These are phyloP conservation scores for Morpho achilles DNA, from an alignment of 2,888 invertebrate genomes.

Conservation along the genomic window DNA sequence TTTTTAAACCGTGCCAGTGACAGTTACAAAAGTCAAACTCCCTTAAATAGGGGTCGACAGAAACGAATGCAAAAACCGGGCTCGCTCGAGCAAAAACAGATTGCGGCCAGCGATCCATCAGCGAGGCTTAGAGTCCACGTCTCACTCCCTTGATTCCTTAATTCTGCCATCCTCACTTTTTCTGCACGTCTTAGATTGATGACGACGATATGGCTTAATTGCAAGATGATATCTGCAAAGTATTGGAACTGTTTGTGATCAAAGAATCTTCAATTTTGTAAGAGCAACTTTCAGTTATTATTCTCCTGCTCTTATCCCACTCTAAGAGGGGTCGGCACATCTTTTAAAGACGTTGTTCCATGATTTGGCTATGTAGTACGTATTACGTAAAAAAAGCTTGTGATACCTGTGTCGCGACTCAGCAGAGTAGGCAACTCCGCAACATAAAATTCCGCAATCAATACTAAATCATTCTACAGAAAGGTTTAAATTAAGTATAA, in stretches of 20 bases:
- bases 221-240: neutral
- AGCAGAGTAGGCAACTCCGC: too few relatives aligned
- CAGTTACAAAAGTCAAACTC: slow-evolving; percentile 9
- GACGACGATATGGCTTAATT: slow-evolving; percentile 2
- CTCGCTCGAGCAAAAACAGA: slow-evolving; percentile 22
- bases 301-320: too few relatives aligned
- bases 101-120: slow-evolving; percentile 30
- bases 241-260: too few relatives aligned
- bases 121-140: slow-evolving; percentile 22
- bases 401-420: too few relatives aligned
- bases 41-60: slow-evolving; percentile 11
- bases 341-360: too few relatives aligned
- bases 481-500: too few relatives aligned
- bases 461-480: too few relatives aligned
- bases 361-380: neutral
- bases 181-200: neutral
- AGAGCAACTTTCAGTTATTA: too few relatives aligned
- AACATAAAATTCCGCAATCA: too few relatives aligned
- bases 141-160: slow-evolving; percentile 22
- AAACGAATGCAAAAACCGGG: slow-evolving; percentile 15
- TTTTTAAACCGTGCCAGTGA: slow-evolving; percentile 3
- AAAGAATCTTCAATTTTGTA: too few relatives aligned
- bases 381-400: too few relatives aligned
- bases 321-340: too few relatives aligned
- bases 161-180: slow-evolving; percentile 21